Evolutionary conservation across 2,888 invertebrate genomes (phyloP).

Genomic region (Pristionchus entomophagus): DNA sequence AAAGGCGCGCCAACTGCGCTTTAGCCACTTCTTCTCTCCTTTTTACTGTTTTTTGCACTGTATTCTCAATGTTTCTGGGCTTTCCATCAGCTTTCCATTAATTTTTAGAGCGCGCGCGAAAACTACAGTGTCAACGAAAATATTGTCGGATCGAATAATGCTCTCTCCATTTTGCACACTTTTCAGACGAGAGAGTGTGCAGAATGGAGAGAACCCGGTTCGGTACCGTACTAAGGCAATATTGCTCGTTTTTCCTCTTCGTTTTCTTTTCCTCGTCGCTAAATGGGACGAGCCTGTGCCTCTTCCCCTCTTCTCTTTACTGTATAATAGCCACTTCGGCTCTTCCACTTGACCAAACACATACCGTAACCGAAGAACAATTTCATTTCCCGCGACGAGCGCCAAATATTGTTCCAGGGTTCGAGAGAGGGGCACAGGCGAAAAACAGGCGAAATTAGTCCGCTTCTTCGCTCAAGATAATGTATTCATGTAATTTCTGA

Average conservation of each 20-base stretch:
- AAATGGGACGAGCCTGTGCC: neutral
- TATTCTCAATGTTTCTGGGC: neutral
- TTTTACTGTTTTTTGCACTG: too few species aligned
- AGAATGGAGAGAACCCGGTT: too few species aligned
- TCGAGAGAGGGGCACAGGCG: neutral
- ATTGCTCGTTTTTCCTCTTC: too few species aligned
- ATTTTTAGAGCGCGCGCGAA: too few species aligned
- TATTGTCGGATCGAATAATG: too few species aligned
- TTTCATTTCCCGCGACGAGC: neutral
- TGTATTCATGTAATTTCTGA: constrained; percentile 41
- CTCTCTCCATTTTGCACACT: too few species aligned
- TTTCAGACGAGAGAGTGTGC: too few species aligned
- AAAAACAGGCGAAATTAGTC: neutral
- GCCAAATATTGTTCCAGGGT: constrained; percentile 27
- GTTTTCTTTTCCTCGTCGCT: neutral
- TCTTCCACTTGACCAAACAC: constrained; percentile 31
- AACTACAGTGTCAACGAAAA: neutral
- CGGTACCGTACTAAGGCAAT: too few species aligned
- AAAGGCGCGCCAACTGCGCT: neutral
- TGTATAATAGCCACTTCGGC: neutral
- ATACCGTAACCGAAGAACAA: neutral
- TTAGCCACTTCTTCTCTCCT: neutral
- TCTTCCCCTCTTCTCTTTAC: constrained; percentile 35
- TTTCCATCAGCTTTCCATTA: too few species aligned
- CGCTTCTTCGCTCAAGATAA: neutral